phyloP scores from a whole-genome alignment of 2,113 vertebrate genomes.

The Caretta caretta region DNA sequence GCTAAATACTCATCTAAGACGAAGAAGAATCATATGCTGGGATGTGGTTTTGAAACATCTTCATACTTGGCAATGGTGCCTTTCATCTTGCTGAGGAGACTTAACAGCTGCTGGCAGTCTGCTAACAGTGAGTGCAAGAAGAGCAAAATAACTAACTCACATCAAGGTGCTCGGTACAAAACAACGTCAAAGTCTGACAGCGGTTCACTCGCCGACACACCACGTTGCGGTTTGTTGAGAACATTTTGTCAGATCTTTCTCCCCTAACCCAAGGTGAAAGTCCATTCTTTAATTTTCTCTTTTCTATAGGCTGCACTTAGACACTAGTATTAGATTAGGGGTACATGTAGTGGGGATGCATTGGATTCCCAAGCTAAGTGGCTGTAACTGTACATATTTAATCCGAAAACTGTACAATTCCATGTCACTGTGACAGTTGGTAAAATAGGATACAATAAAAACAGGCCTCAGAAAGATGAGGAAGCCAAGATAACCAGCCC shows the following conservation, averaged over 20 bases:
- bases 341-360: background rate
- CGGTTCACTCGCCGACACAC: background rate
- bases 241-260: background rate
- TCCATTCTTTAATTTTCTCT: background rate
- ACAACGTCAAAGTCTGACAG: background rate
- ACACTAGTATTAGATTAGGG: accelerated
- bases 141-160: background rate
- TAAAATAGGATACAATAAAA: accelerated
- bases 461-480: accelerated
- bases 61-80: background rate
- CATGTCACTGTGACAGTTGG: accelerated
- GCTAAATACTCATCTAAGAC: background rate
- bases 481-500: background rate
- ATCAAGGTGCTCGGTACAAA: background rate
- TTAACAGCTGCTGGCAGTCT: background rate
- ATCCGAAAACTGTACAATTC: background rate
- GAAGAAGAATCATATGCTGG: background rate
- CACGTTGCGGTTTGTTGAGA: background rate
- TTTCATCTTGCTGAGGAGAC: constrained; percentile 41
- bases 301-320: background rate
- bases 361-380: background rate
- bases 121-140: background rate
- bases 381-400: too few species aligned
- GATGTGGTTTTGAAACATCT: background rate
- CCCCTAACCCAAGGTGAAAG: background rate